Evolutionary conservation across 2,888 invertebrate species (phyloP), one percentile per base, ranked within the genome.

Genomic region (Lobophora halterata): DNA sequence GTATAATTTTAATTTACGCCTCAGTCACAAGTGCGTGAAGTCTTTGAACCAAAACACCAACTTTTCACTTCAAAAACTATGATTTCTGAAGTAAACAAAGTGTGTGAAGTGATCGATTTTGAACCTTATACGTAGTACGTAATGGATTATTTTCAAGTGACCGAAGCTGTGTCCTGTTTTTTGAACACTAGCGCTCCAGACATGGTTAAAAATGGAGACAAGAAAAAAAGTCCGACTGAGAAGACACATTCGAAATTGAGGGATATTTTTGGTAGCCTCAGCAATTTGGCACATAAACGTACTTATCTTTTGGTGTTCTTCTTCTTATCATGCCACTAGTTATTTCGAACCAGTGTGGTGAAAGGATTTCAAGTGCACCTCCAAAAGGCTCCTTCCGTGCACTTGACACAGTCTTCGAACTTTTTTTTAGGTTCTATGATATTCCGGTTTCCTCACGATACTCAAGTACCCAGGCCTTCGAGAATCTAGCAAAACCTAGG

Each of bases 201-300:
- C 8, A 34, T 29, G 21, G 30, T 31, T 1, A 50, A 44, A 21
- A 24, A 27, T 2, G 24, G 29, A 5, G 23, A 21, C 5, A 42
- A 34, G 10, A 47, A 42, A 12, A 72, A 68, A 41, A 78, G 69
- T 44, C 73, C 78, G 0, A 65, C 70, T 1, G 73, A 75, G 26
- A 80, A 79, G 42, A 57, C 52, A 1, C 56, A 71, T 31, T 65
- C 62, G 1, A 80, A 67, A 39, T 37, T 78, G 0, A 67, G 66
- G 23, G 68, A 65, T 12, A 52, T 74, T 8, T 78, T 80, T 33
- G 78, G 79, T 45, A 78, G 77, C 0, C 69, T 66, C 16, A 61
- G 71, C 10, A 68, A 72, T 27, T 55, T 65, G 17, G 58, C 58
- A 7, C 47, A 50, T 9, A 76, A 72, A 69, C 58, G 70, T 70